Conservation (phyloP, 1,140 invertebrate species). For the Hyles euphorbiae region DNA sequence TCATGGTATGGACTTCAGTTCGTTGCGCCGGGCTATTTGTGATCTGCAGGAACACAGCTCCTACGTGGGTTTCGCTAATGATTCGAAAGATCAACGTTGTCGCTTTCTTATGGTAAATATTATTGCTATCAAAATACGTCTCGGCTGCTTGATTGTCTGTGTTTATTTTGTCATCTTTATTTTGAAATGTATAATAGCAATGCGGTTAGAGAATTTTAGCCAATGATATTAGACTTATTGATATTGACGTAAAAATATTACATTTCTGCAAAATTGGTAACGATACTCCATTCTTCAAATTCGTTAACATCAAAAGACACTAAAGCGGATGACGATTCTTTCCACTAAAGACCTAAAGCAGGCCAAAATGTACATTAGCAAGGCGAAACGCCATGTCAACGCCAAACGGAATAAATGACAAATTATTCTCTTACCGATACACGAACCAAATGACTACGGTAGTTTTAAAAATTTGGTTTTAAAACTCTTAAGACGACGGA, state of each 20-base stretch:
- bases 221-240: no score
- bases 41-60: slow-evolving; percentile 17
- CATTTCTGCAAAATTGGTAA: no score
- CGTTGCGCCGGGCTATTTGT: slow-evolving; percentile 52
- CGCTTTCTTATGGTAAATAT: no score
- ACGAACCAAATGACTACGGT: slow-evolving; percentile 12
- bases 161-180: no score
- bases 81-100: background rate
- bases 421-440: slow-evolving; percentile 56
- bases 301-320: slow-evolving; percentile 1
- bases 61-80: slow-evolving; percentile 13
- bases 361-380: slow-evolving; percentile 27
- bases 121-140: no score
- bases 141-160: no score
- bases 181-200: no score
- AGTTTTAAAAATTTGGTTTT: no score
- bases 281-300: background rate
- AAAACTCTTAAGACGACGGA: background rate
- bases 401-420: slow-evolving; percentile 54
- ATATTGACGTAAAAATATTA: no score
- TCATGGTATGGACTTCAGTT: slow-evolving; percentile 39
- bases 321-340: slow-evolving; percentile 20
- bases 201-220: no score
- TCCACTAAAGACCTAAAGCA: slow-evolving; percentile 16
- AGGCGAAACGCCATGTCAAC: slow-evolving; percentile 52